Evolutionary conservation across 2,888 invertebrate species (phyloP).

Genomic region (Synergus japonicus): DNA sequence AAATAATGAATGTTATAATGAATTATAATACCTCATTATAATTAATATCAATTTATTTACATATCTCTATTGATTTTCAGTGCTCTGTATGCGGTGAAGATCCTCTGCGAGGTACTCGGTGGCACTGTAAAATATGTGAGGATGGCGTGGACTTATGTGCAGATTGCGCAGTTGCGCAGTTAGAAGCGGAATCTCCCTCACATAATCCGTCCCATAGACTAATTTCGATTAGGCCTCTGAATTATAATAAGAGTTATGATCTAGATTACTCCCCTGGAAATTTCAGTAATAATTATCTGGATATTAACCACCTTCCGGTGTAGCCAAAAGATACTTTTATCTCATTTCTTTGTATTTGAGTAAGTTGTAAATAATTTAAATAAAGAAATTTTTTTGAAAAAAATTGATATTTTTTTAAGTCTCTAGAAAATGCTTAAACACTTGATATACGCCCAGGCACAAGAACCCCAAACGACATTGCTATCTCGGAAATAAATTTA

Average conservation of each 20-base stretch:
- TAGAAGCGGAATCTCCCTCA: slow-evolving; percentile 76
- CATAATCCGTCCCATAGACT: slow-evolving; percentile 78
- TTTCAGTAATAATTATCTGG: slow-evolving; percentile 73
- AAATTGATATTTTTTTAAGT: no score
- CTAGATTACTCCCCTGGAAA: slow-evolving; percentile 72
- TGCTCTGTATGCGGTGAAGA: slow-evolving; percentile 83
- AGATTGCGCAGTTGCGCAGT: slow-evolving; percentile 81
- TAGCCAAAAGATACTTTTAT: slow-evolving; percentile 51
- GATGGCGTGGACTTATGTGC: slow-evolving; percentile 82
- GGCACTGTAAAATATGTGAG: slow-evolving; percentile 85
- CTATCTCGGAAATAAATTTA: no score
- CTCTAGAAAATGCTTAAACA: no score
- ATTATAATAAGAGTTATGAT: slow-evolving; percentile 66
- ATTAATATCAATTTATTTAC: not conserved
- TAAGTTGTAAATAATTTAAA: not conserved
- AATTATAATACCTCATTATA: not conserved
- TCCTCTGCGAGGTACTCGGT: slow-evolving; percentile 83
- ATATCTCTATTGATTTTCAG: slow-evolving; percentile 62
- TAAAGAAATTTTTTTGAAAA: no score
- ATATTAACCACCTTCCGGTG: slow-evolving; percentile 74
- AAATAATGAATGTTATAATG: no score
- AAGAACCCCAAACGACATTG: no score
- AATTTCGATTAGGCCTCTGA: slow-evolving; percentile 67
- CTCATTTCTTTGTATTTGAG: not conserved
- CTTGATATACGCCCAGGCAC: no score